Evolutionary conservation across 2,113 vertebrate species (phyloP), one percentile per base, ranked within the genome.

Genomic region (Piaya cayana): DNA sequence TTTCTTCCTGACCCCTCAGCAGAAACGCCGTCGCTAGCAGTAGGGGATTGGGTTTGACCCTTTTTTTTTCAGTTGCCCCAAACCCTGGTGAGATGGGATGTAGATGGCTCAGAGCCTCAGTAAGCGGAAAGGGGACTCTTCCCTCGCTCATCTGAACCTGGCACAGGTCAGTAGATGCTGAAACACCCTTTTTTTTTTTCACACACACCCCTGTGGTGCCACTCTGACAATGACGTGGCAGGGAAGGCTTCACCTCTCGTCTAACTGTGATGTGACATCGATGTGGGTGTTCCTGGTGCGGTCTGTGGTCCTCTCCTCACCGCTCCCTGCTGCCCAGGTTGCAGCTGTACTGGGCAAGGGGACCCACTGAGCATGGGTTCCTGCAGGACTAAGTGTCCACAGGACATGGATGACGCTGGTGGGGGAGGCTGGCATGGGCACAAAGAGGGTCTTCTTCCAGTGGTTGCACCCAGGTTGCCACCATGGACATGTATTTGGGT

Each of bases 51-150:
- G 39, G 12, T 91, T 36, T 37, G 90, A 64, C 87, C 37, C 72
- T 83, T 63, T 22, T 72, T 59, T 27, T 64, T 82, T 47, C 55
- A 68, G 79, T 91, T 74, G 64, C 85, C 89, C 91, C 30, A 82
- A 95, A 56, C 8, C 71, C 60, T 1, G 64, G 79, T 93, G 95
- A 86, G 90, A 96, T 96, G 93, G 93, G 96, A 95, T 96, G 45
- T 92, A 96, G 93, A 95, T 96, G 95, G 95, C 95, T 94, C 92
- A 92, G 92, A 86, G 95, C 87, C 85, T 78, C 92, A 43, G 71
- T 45, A 65, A 87, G 78, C 63, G 13, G 87, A 94, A 76, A 83
- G 82, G 88, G 90, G 76, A 22, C 87, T 39, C 79, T 1, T 42
- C 76, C 75, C 90, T 85, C 5, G 9, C 39, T 86, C 76, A 3